Percentiles rank a stretch among this genome's conserved stretches.
Evolutionary conservation across 2,888 invertebrate species (phyloP).

Genomic region (Idaea straminata): DNA sequence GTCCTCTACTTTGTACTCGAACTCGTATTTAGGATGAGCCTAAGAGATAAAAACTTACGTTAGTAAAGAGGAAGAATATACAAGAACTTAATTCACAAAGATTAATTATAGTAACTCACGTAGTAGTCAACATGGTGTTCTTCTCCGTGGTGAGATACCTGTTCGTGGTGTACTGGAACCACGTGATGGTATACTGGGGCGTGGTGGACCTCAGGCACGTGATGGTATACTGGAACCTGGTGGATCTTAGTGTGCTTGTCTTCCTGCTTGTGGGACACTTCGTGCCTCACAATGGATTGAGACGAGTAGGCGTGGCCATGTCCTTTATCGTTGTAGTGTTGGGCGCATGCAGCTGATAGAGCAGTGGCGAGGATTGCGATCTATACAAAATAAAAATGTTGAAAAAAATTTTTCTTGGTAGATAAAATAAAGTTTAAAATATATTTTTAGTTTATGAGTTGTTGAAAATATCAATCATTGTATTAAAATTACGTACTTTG

Average conservation of each 20-base stretch:
- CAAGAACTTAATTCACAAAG: too few relatives aligned
- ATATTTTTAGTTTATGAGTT: too few relatives aligned
- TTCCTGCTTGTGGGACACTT: conserved; percentile 29
- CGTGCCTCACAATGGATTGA: conserved; percentile 39
- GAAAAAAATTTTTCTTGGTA: too few relatives aligned
- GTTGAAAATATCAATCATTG: neutral
- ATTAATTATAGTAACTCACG: too few relatives aligned
- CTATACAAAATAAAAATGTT: conserved; percentile 15
- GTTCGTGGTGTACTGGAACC: conserved; percentile 20
- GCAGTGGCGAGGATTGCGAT: conserved; percentile 32
- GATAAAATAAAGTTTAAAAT: too few relatives aligned
- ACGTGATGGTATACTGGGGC: conserved; percentile 24
- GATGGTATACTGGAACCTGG: conserved; percentile 22
- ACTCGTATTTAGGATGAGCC: conserved; percentile 55
- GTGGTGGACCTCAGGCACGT: conserved; percentile 18
- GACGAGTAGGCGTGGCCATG: conserved; percentile 39
- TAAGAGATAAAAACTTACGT: neutral
- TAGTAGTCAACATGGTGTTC: conserved; percentile 26
- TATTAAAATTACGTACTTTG: conserved; percentile 45
- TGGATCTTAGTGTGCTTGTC: conserved; percentile 18
- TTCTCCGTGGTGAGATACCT: neutral
- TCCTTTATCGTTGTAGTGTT: conserved; percentile 29
- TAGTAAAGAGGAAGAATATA: neutral
- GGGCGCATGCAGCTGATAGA: conserved; percentile 14
- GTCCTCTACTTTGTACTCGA: conserved; percentile 69